These are phyloP conservation scores for Anastatus disparis DNA, from an alignment of 1,140 invertebrate genomes.

Conservation along the genomic window DNA sequence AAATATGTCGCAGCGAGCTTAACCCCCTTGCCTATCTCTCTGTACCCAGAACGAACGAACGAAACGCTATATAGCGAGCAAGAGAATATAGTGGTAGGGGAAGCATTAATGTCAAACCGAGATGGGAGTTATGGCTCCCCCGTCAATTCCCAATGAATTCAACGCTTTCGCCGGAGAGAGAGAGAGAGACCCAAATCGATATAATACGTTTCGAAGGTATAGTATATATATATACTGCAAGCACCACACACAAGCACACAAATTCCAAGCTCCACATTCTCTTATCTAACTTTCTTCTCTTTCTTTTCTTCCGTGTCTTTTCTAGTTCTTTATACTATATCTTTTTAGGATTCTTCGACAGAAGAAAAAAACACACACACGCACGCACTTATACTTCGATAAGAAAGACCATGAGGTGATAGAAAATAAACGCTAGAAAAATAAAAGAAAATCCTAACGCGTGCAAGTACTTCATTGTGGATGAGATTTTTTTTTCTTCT, in stretches of 20 bases:
- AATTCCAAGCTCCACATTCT: background rate
- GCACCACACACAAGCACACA: constrained; percentile 4
- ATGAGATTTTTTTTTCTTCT: too few species aligned
- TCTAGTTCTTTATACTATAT: too few species aligned
- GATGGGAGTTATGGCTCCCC: constrained; percentile 67
- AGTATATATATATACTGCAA: too few species aligned
- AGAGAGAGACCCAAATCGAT: too few species aligned
- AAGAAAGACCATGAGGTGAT: background rate
- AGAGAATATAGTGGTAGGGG: constrained; percentile 52
- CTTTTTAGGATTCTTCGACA: background rate
- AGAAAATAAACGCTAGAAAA: background rate
- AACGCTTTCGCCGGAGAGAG: constrained; percentile 62
- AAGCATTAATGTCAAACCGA: constrained; percentile 67
- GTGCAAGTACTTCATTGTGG: background rate
- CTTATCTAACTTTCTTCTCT: constrained; percentile 22
- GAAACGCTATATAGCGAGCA: too few species aligned
- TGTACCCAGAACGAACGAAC: constrained; percentile 19
- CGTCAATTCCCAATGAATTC: constrained; percentile 69
- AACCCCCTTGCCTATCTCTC: constrained; percentile 61
- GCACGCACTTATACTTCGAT: too few species aligned
- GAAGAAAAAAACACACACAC: background rate
- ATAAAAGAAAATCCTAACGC: background rate
- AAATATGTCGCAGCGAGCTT: constrained; percentile 67
- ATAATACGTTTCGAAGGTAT: constrained; percentile 39
- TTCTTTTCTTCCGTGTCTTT: constrained; percentile 21